Evolutionary conservation across 2,888 invertebrate species (phyloP).

Genomic region (Belgica antarctica): DNA sequence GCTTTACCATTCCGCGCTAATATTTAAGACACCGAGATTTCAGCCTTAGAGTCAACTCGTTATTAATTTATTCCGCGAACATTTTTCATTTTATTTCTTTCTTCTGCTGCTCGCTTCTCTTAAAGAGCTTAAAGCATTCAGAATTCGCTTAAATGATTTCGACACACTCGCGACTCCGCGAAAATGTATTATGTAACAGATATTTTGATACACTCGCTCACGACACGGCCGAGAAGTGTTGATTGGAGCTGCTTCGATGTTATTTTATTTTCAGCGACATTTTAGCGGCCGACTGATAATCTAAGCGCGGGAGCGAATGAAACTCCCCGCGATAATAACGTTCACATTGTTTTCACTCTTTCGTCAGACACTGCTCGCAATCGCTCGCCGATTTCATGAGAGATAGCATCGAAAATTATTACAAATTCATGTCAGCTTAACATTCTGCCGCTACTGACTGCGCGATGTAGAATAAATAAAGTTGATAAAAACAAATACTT

Average conservation of each 20-base stretch:
- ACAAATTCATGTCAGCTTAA: no score
- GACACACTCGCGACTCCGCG: conserved; percentile 28
- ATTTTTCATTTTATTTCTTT: no score
- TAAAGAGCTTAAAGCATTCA: no score
- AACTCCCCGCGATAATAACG: background rate
- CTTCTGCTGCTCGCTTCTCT: no score
- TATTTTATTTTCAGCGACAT: conserved; percentile 2
- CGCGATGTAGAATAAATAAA: no score
- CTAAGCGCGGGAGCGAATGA: background rate
- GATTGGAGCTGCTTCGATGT: conserved; percentile 17
- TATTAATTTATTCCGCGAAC: background rate
- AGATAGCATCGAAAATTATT: no score
- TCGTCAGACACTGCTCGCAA: no score
- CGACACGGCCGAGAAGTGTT: conserved; percentile 36
- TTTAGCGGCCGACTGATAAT: background rate
- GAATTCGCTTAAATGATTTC: conserved; percentile 35
- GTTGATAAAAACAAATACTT: no score
- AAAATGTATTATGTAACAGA: conserved; percentile 23
- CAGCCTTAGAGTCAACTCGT: background rate
- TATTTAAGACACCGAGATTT: no score
- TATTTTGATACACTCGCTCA: conserved; percentile 38
- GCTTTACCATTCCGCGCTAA: background rate
- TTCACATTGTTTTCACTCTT: no score
- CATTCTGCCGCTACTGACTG: no score
- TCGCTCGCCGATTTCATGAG: no score